Conservation (phyloP, 30 jellyfish, hydroid and myxozoan species). For the Chrysaora quinquecirrha region DNA sequence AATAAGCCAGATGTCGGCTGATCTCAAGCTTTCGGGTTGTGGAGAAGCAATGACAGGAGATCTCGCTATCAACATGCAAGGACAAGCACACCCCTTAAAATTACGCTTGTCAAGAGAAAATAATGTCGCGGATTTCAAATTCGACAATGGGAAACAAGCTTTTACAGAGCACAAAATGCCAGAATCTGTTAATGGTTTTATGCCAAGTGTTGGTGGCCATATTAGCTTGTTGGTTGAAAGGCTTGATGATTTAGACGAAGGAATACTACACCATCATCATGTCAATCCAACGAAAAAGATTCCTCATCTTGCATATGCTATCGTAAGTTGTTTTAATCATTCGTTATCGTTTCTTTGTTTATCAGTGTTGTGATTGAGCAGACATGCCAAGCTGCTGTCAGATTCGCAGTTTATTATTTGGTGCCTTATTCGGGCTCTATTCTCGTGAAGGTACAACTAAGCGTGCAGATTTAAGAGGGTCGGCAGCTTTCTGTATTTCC, state of each 20-base stretch:
- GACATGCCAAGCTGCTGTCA: no score
- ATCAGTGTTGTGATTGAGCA: no score
- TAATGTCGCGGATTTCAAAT: constrained; percentile 3
- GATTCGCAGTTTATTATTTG: no score
- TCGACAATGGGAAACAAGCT: background rate
- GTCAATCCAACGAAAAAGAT: background rate
- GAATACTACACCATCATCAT: background rate
- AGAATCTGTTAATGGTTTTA: background rate
- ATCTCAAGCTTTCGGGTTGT: constrained; percentile 6
- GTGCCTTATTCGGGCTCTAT: no score
- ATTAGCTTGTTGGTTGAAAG: background rate
- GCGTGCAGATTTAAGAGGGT: no score
- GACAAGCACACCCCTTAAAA: constrained; percentile 3
- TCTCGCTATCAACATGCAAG: constrained; percentile 7
- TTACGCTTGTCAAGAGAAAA: background rate
- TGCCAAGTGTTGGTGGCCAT: constrained; percentile 25
- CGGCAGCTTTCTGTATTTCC: no score
- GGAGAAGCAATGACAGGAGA: background rate
- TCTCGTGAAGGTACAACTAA: no score
- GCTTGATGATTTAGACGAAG: constrained; percentile 1
- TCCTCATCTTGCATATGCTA: background rate
- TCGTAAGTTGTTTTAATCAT: background rate
- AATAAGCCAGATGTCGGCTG: background rate
- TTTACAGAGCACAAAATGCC: background rate
- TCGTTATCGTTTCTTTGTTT: no score